Conservation (phyloP, 1,140 invertebrate genomes). For the Drosophila saltans region DNA sequence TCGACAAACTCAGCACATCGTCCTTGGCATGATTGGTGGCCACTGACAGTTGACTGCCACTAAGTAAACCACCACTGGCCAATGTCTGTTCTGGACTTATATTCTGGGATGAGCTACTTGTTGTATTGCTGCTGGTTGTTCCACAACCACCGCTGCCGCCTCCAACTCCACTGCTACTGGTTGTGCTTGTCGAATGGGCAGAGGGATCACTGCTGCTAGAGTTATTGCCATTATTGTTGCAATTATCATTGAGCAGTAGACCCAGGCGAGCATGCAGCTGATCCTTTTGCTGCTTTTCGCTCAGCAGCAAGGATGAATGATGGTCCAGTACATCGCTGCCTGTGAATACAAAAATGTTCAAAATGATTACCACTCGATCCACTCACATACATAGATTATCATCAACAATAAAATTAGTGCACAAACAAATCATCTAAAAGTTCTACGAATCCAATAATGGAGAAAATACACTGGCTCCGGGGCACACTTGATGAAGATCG, state of each 20-base stretch:
- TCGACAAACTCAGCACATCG: conserved; percentile 67
- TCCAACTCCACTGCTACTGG: conserved; percentile 83
- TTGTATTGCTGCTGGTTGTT: conserved; percentile 84
- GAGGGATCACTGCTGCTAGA: conserved; percentile 81
- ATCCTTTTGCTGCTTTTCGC: conserved; percentile 77
- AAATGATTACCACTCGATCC: no score
- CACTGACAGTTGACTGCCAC: conserved; percentile 76
- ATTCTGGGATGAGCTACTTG: conserved; percentile 68
- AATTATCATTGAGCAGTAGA: conserved; percentile 89
- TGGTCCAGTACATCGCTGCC: conserved; percentile 68
- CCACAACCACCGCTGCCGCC: conserved; percentile 22
- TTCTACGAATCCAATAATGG: no score
- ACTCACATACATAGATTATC: no score
- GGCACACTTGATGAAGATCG: no score
- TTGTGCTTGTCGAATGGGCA: conserved; percentile 84
- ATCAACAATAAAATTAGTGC: no score
- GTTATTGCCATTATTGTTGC: conserved; percentile 39
- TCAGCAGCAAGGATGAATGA: conserved; percentile 48
- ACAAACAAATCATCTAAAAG: no score
- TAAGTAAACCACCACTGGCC: conserved; percentile 50
- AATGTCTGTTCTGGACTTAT: conserved; percentile 74
- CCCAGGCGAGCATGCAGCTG: conserved; percentile 94
- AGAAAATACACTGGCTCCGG: no score
- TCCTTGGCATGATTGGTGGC: conserved; percentile 68
- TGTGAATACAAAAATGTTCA: conserved; percentile 16